These are phyloP conservation scores for Cydia pomonella DNA, from an alignment of 1,140 invertebrate species.

Conservation along the genomic window DNA sequence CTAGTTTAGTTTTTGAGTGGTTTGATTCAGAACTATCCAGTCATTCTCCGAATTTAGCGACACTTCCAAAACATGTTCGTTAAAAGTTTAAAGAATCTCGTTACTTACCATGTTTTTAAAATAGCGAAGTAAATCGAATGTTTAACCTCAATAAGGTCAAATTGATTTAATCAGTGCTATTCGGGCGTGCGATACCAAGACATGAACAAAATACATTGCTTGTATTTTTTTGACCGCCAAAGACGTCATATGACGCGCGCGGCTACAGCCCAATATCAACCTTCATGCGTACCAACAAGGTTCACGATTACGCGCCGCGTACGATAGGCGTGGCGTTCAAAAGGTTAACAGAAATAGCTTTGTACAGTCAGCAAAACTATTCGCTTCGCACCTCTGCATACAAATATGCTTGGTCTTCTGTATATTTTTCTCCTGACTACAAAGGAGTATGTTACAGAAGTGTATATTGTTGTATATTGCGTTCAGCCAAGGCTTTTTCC, in stretches of 20 bases:
- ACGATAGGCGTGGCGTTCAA: no score
- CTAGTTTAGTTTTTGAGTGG: not conserved
- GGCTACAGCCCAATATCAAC: no score
- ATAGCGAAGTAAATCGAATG: conserved; percentile 13
- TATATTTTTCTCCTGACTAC: no score
- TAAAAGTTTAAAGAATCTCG: conserved; percentile 1
- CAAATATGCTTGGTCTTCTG: no score
- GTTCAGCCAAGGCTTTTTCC: not conserved
- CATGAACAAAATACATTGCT: not conserved
- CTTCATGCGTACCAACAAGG: no score
- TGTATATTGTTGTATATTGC: not conserved
- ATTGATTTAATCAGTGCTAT: conserved; percentile 30
- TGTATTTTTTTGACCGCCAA: no score
- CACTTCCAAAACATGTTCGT: conserved; percentile 7
- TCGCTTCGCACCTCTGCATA: no score
- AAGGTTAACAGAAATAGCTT: not conserved
- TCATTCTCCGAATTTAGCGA: conserved; percentile 7
- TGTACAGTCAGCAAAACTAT: no score
- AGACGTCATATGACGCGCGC: no score
- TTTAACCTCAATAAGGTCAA: conserved; percentile 31
- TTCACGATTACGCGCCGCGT: no score
- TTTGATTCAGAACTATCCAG: not conserved
- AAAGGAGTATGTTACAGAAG: no score
- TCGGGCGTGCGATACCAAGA: not conserved
- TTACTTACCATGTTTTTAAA: conserved; percentile 21